Evolutionary conservation across 2,797 vertebrate species (phyloP).

Genomic region (Dendrocincla fuliginosa): DNA sequence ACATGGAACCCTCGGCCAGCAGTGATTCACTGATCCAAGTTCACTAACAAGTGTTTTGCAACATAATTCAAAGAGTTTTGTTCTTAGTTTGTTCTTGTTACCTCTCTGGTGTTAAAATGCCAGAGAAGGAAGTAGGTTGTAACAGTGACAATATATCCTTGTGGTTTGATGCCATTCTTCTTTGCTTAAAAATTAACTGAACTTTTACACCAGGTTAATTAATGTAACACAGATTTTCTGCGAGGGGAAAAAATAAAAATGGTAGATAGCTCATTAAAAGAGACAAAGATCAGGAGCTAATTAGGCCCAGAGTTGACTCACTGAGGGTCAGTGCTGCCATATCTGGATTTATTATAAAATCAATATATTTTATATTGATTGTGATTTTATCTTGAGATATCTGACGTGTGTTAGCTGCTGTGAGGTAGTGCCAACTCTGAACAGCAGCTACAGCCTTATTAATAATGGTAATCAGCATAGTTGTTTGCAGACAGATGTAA

Average conservation of each 20-base stretch:
- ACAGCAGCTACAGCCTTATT: not conserved
- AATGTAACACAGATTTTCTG: not conserved
- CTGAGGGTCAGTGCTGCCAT: not conserved
- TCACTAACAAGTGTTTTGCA: not conserved
- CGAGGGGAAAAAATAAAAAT: rapidly evolving
- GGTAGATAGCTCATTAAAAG: not conserved
- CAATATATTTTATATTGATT: not conserved
- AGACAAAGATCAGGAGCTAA: not conserved
- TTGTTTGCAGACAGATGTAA: not conserved
- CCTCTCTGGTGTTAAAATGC: not conserved
- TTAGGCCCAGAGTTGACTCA: not conserved
- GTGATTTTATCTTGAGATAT: not conserved
- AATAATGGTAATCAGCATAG: not conserved
- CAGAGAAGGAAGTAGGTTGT: not conserved
- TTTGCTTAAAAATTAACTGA: not conserved
- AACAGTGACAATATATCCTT: not conserved
- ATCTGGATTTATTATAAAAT: not conserved
- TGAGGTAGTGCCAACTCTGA: not conserved
- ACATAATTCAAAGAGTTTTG: not conserved
- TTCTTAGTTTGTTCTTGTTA: not conserved
- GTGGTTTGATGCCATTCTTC: not conserved
- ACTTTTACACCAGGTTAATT: not conserved
- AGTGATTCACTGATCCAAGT: not conserved
- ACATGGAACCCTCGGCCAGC: not conserved
- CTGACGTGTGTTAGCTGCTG: not conserved